phyloP scores from a whole-genome alignment of 1,140 invertebrate species.

The Lutraria rhynchaena region DNA sequence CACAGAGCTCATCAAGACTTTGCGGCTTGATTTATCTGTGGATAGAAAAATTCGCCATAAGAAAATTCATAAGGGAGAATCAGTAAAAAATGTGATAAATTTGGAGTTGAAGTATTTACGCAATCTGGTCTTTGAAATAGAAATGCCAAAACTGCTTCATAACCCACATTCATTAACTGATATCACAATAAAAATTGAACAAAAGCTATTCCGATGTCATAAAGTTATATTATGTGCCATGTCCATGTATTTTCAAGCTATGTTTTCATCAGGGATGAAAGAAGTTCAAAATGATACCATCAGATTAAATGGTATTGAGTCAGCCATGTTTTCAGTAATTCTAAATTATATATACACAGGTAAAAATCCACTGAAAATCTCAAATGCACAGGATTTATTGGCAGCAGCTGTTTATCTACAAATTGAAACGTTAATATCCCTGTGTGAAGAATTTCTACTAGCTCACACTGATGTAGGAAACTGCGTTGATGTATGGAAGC shows the following conservation, averaged over 20 bases:
- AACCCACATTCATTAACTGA: constrained; percentile 57
- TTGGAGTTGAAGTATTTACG: constrained; percentile 42
- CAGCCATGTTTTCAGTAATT: constrained; percentile 42
- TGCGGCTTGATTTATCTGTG: constrained; percentile 42
- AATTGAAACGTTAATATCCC: constrained; percentile 33
- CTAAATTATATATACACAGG: constrained; percentile 59
- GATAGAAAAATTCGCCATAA: constrained; percentile 40
- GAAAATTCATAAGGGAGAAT: constrained; percentile 43
- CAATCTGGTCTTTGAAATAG: constrained; percentile 47
- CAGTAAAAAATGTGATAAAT: constrained; percentile 8
- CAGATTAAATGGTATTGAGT: constrained; percentile 33
- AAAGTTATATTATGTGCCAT: constrained; percentile 64
- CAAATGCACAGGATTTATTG: constrained; percentile 60
- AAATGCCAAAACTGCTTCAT: constrained; percentile 43
- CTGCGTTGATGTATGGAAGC: constrained; percentile 62
- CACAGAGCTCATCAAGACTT: constrained; percentile 33
- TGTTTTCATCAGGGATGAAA: constrained; percentile 73
- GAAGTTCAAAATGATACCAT: constrained; percentile 52
- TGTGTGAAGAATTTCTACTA: constrained; percentile 56
- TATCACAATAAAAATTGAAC: constrained; percentile 60
- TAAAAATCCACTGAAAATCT: constrained; percentile 18
- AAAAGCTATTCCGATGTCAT: constrained; percentile 62
- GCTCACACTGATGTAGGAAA: constrained; percentile 36
- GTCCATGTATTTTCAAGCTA: constrained; percentile 67
- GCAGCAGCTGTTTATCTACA: constrained; percentile 56